Evolutionary conservation across 1,140 invertebrate genomes (phyloP).

Genomic region (Drosophila yakuba): DNA sequence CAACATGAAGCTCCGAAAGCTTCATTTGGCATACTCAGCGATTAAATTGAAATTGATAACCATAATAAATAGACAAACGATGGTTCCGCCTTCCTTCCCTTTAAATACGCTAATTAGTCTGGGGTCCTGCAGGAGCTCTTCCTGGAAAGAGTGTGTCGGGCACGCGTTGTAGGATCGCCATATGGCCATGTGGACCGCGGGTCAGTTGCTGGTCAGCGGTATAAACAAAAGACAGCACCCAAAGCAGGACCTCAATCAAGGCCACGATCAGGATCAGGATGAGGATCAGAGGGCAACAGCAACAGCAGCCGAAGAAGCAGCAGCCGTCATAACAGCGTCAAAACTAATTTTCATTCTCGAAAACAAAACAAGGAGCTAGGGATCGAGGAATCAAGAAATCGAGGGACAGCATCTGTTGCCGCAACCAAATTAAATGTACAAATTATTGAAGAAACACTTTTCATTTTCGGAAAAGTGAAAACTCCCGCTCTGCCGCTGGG

Average conservation of each 20-base stretch:
- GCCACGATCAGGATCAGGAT: conserved; percentile 6
- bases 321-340: conserved; percentile 78
- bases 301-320: conserved; percentile 16
- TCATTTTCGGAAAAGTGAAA: conserved; percentile 72
- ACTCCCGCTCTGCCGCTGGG: conserved; percentile 22
- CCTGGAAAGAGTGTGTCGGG: conserved; percentile 58
- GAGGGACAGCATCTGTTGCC: conserved; percentile 59
- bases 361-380: conserved; percentile 43
- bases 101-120: conserved; percentile 65
- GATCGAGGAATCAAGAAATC: neutral
- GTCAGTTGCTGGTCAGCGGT: conserved; percentile 47
- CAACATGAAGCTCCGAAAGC: neutral
- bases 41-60: neutral
- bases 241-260: conserved; percentile 68
- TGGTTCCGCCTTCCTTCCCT: conserved; percentile 10
- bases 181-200: conserved; percentile 36
- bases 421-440: conserved; percentile 70
- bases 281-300: conserved; percentile 5
- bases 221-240: conserved; percentile 8
- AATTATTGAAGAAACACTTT: conserved; percentile 74
- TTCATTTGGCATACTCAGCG: too few species aligned
- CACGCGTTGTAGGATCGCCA: conserved; percentile 55
- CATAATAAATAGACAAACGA: conserved; percentile 22
- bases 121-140: conserved; percentile 17
- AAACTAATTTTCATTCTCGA: conserved; percentile 78